Conservation (phyloP, 1,140 invertebrate genomes). For the Druon quercuslanigerum region DNA sequence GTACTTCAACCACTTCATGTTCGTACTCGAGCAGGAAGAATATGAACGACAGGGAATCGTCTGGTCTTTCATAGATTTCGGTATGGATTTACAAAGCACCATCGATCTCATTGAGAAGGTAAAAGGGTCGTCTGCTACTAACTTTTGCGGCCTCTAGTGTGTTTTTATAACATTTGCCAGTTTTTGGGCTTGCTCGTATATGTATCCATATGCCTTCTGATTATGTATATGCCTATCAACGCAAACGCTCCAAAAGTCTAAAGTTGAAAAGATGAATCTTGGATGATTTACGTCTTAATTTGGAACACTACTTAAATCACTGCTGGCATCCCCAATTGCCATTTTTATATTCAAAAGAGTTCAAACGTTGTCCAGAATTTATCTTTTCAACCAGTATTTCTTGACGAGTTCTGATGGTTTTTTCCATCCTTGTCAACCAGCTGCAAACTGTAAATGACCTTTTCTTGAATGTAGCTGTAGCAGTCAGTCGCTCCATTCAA, state of each 20-base stretch:
- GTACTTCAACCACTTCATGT: constrained; percentile 98
- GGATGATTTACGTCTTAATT: neutral
- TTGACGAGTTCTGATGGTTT: neutral
- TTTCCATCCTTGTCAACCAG: neutral
- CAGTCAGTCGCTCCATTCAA: neutral
- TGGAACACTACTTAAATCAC: too few species aligned
- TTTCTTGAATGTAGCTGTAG: neutral
- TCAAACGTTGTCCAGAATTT: neutral
- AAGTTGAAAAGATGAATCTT: neutral
- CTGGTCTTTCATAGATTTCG: constrained; percentile 97
- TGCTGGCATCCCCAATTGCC: too few species aligned
- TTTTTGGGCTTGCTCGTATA: constrained; percentile 50
- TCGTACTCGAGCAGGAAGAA: constrained; percentile 96
- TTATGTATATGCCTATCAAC: constrained; percentile 47
- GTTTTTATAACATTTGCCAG: constrained; percentile 34
- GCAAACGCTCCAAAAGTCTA: too few species aligned
- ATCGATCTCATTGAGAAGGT: constrained; percentile 97
- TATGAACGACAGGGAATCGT: constrained; percentile 93
- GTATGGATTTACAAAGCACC: constrained; percentile 93
- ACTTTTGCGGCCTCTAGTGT: constrained; percentile 40
- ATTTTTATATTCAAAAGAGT: too few species aligned
- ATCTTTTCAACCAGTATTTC: neutral
- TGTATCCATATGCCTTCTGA: constrained; percentile 39
- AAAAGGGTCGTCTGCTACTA: constrained; percentile 59
- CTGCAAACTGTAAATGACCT: neutral